phyloP scores from a whole-genome alignment of 2,113 vertebrate genomes.

The Lepidothrix coronata region DNA sequence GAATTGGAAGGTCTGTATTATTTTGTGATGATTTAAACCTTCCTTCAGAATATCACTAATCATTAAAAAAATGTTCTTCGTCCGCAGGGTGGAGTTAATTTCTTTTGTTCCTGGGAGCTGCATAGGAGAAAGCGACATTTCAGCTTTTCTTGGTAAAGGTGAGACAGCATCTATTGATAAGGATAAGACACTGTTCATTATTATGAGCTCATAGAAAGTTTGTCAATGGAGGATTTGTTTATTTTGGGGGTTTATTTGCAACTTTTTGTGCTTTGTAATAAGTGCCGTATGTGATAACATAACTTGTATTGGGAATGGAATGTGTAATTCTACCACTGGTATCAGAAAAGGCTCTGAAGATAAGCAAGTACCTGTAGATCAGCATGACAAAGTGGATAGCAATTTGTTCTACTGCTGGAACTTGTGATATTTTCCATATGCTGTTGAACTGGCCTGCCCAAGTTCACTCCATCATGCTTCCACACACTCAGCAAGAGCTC shows the following conservation, averaged over 20 bases:
- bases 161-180: constrained; percentile 58
- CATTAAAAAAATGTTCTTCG: constrained; percentile 28
- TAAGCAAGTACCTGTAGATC: constrained; percentile 63
- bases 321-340: constrained; percentile 34
- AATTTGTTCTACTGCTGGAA: constrained; percentile 26
- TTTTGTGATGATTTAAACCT: background rate
- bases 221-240: constrained; percentile 54
- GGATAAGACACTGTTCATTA: constrained; percentile 45
- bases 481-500: background rate
- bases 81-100: constrained; percentile 51
- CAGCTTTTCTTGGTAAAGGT: constrained; percentile 62
- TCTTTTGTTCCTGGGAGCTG: constrained; percentile 55
- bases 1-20: background rate
- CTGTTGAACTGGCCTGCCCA: background rate
- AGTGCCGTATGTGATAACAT: constrained; percentile 40
- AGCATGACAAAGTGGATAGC: constrained; percentile 47
- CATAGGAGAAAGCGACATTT: constrained; percentile 49
- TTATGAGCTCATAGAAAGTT: constrained; percentile 19
- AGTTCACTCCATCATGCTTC: constrained; percentile 5
- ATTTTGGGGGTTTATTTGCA: background rate
- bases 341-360: constrained; percentile 60
- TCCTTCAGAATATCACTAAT: background rate
- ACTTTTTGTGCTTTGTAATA: constrained; percentile 38
- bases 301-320: constrained; percentile 45
- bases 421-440: constrained; percentile 19